A percentile compares a stretch with the other conserved stretches of the same genome.
Evolutionary conservation across 2,888 invertebrate species (phyloP).

Genomic region (Apamea sordens): DNA sequence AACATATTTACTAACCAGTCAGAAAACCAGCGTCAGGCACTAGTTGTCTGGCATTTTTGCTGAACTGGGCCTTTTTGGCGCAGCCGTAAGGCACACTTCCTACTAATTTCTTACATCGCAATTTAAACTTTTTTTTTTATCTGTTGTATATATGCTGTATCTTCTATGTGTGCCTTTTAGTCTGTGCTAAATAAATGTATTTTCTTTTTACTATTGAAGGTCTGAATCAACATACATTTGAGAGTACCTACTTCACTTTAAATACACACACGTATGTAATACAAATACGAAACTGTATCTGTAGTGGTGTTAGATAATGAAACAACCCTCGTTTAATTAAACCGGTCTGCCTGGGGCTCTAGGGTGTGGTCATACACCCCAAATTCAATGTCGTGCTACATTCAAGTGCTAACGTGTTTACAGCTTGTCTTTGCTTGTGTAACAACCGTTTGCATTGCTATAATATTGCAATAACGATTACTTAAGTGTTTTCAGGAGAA

Average conservation of each 20-base stretch:
- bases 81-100: too few species aligned
- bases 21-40: too few species aligned
- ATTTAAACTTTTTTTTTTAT: too few species aligned
- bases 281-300: not conserved
- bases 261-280: not conserved
- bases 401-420: slow-evolving; percentile 2
- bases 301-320: not conserved
- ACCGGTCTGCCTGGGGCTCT: slow-evolving; percentile 1
- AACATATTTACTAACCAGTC: not conserved
- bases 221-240: not conserved
- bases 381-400: not conserved
- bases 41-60: too few species aligned
- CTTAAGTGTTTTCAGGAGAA: not conserved
- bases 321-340: slow-evolving; percentile 9
- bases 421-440: not conserved
- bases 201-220: not conserved
- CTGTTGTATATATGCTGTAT: too few species aligned
- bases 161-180: too few species aligned
- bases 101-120: too few species aligned
- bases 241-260: not conserved
- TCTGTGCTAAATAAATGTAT: too few species aligned
- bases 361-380: slow-evolving; percentile 32
- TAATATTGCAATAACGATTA: not conserved
- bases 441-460: not conserved
- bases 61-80: too few species aligned